phyloP scores from a whole-genome alignment of 1,140 invertebrate species.

The Drosophila carrolli region DNA sequence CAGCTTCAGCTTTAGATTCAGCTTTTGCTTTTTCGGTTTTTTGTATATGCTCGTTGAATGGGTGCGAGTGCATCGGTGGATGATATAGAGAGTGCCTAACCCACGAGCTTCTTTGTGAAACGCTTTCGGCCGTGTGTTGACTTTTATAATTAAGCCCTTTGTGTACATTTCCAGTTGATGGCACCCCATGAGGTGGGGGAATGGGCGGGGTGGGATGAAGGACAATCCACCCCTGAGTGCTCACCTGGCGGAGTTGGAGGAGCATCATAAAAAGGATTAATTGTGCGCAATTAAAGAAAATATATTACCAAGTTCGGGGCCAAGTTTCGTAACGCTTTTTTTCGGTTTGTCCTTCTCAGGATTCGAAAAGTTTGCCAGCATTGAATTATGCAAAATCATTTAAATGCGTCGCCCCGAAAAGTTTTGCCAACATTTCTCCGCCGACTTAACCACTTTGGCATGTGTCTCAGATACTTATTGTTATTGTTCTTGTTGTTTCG shows the following conservation, averaged over 20 bases:
- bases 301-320: conserved; percentile 58
- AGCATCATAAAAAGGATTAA: conserved; percentile 76
- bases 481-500: conserved; percentile 58
- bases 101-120: conserved; percentile 27
- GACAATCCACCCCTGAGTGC: conserved; percentile 16
- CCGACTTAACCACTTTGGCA: conserved; percentile 74
- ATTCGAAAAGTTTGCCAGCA: conserved; percentile 54
- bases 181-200: conserved; percentile 10
- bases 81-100: conserved; percentile 59
- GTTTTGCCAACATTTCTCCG: conserved; percentile 56
- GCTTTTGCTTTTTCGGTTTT: conserved; percentile 34
- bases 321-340: conserved; percentile 32
- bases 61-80: conserved; percentile 45
- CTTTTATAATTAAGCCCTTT: conserved; percentile 82
- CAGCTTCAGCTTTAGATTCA: conserved; percentile 29
- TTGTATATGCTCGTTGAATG: conserved; percentile 21
- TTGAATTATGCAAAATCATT: conserved; percentile 82
- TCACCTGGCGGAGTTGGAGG: conserved; percentile 39
- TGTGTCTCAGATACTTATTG: conserved; percentile 73
- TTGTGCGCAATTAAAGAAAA: conserved; percentile 81
- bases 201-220: not conserved
- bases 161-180: conserved; percentile 78
- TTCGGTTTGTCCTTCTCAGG: not conserved
- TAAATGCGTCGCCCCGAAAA: conserved; percentile 74
- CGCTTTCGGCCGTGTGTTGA: conserved; percentile 54